Evolutionary conservation across 2,888 invertebrate species (phyloP).

Genomic region (Acleris literana): DNA sequence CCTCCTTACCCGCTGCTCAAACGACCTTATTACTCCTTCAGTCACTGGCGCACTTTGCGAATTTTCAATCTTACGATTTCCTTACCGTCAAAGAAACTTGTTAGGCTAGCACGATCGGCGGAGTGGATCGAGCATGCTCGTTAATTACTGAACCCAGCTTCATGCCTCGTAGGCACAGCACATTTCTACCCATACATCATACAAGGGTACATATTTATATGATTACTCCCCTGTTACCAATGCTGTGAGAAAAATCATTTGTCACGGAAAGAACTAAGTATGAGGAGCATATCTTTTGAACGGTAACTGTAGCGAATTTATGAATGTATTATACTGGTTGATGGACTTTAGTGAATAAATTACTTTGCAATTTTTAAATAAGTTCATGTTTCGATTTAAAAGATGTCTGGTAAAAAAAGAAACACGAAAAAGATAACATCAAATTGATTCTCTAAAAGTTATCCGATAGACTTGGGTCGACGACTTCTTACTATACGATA

Average conservation of each 20-base stretch:
- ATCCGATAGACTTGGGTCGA: slow-evolving; percentile 16
- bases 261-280: not conserved
- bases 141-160: slow-evolving; percentile 30
- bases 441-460: slow-evolving; percentile 20
- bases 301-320: too few relatives aligned
- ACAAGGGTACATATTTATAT: slow-evolving; percentile 31
- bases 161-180: slow-evolving; percentile 20
- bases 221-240: not conserved
- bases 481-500: slow-evolving; percentile 12
- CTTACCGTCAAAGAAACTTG: slow-evolving; percentile 28
- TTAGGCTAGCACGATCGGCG: slow-evolving; percentile 22
- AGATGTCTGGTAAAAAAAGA: slow-evolving; percentile 7
- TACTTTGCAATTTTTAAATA: too few relatives aligned
- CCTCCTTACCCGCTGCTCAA: not conserved
- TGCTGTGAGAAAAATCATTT: not conserved
- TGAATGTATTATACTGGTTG: too few relatives aligned
- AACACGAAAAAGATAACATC: slow-evolving; percentile 25
- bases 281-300: not conserved
- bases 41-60: slow-evolving; percentile 7
- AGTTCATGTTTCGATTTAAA: too few relatives aligned
- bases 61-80: slow-evolving; percentile 23
- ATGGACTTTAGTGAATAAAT: too few relatives aligned
- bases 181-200: slow-evolving; percentile 22
- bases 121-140: slow-evolving; percentile 28
- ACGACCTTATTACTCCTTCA: slow-evolving; percentile 10